Conservation (phyloP, 2,797 vertebrate species). For the Carduelis carduelis region DNA sequence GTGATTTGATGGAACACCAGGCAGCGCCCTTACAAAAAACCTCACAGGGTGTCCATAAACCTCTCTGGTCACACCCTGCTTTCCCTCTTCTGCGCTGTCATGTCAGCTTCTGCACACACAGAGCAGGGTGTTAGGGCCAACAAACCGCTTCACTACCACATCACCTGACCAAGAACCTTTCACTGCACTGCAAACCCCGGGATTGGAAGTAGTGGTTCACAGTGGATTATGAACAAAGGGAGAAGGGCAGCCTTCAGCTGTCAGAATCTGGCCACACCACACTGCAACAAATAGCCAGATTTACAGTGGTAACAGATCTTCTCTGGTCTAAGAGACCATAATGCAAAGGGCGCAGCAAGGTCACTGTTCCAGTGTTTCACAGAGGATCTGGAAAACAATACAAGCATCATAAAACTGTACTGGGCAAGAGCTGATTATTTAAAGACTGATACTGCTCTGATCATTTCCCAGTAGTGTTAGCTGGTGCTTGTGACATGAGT, state of each 20-base stretch:
- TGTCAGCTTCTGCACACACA: accelerated
- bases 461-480: neutral
- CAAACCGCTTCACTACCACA: neutral
- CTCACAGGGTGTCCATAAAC: neutral
- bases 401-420: neutral
- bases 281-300: neutral
- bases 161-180: neutral
- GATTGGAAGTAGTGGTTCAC: neutral
- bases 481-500: neutral
- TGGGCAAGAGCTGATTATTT: neutral
- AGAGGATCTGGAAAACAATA: neutral
- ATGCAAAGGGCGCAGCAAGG: neutral
- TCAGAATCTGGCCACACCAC: neutral
- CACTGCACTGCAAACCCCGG: neutral
- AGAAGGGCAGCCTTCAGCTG: neutral
- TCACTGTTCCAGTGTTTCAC: neutral
- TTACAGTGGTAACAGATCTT: neutral
- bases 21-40: neutral
- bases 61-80: neutral
- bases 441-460: neutral
- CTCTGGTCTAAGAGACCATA: neutral
- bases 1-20: neutral
- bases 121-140: neutral
- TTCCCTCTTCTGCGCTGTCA: neutral
- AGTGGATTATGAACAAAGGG: neutral